Evolutionary conservation across 2,113 vertebrate species (phyloP).

Genomic region (Pangasianodon hypophthalmus): DNA sequence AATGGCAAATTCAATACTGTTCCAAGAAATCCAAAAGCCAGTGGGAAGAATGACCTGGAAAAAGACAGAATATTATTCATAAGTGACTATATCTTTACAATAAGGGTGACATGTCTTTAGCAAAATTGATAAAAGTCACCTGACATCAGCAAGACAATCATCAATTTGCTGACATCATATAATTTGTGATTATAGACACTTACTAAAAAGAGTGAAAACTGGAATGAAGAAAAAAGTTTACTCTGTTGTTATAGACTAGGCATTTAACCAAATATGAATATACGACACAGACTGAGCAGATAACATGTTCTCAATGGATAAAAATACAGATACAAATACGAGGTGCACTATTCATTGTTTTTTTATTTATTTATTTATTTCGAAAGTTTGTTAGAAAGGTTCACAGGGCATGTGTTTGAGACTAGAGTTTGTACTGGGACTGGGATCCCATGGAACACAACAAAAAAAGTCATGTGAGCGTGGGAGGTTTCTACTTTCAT

Average conservation of each 20-base stretch:
- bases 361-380: not conserved
- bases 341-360: not conserved
- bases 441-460: not conserved
- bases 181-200: not conserved
- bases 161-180: not conserved
- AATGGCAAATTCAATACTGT: conserved; percentile 75
- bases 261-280: not conserved
- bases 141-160: not conserved
- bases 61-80: not conserved
- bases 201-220: not conserved
- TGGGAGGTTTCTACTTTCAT: not conserved
- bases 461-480: not conserved
- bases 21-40: conserved; percentile 79
- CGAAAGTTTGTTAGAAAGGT: not conserved
- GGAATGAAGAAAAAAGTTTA: not conserved
- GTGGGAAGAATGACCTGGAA: conserved; percentile 83
- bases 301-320: not conserved
- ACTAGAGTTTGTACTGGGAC: not conserved
- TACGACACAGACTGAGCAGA: not conserved
- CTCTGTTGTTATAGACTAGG: not conserved
- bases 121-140: not conserved
- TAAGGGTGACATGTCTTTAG: not conserved
- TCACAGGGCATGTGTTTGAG: not conserved
- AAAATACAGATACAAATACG: not conserved
- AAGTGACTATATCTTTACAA: not conserved